Base-by-base conservation (phyloP, 2,797 vertebrate species). In the Rhabdomys pumilio region DNA sequence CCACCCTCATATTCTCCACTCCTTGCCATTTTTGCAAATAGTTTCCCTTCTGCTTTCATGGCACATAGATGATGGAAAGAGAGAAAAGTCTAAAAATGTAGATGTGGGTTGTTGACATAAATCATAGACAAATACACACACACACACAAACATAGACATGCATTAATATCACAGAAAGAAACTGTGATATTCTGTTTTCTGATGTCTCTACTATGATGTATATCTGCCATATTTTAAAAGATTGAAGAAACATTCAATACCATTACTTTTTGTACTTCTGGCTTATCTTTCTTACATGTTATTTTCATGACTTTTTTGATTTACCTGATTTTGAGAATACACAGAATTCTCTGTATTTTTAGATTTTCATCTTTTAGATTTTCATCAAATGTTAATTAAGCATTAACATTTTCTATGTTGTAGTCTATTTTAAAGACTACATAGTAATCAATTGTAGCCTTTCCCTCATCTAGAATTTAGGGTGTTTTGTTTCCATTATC, bases 401-500 rank as follows among this genome's bases (percentile, higher is more conserved):
- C 41, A 94, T 84, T 82, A 84, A 41, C 1, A 29, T 79, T 84
- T 92, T 75, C 67, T 44, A 31, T 75, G 41, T 24, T 77, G 15
- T 86, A 22, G 31, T 83, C 69, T 59, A 67, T 94, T 94, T 79
- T 14, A 77, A 94, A 89, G 26, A 24, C 50, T 89, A 63, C 55
- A 61, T 90, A 76, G 29, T 89, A 72, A 86, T 82, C 29, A 88
- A 88, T 50, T 38, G 47, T 91, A 73, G 6, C 17, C 50, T 88
- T 97, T 94, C 26, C 20, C 20, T 61, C 65, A 61, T 88, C 87
- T 85, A 89, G 22, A 31, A 65, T 87, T 90, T 96, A 85, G 26
- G 24, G 6, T 77, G 3, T 55, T 95, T 95, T 91, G 38, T 47
- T 95, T 88, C 84, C 26, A 95, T 92, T 96, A n/a, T 93, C 84